phyloP scores from a whole-genome alignment of 2,797 vertebrate genomes.

The Dromococcyx pavoninus region DNA sequence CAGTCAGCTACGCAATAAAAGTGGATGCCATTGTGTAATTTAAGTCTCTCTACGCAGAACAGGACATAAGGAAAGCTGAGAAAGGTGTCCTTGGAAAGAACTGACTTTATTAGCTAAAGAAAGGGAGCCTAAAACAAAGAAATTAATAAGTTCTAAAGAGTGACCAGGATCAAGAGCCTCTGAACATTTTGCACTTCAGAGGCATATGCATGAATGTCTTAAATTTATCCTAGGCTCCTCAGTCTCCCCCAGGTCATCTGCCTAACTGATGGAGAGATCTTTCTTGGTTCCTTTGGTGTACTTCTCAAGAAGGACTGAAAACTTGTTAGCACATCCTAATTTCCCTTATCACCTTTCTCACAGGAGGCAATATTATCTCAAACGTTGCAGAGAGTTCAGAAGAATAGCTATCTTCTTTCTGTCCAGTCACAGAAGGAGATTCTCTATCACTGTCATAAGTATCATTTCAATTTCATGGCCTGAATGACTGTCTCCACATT shows the following conservation, averaged over 20 bases:
- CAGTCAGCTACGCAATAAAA: neutral
- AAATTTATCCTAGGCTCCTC: neutral
- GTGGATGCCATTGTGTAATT: neutral
- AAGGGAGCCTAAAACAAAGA: neutral
- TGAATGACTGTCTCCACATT: neutral
- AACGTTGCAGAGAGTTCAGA: neutral
- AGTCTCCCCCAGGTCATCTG: neutral
- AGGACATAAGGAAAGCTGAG: neutral
- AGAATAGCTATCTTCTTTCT: neutral
- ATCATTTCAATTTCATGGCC: conserved; percentile 6
- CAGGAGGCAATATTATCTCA: neutral
- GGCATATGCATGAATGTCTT: neutral
- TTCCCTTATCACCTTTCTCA: neutral
- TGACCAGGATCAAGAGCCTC: neutral
- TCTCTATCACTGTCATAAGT: neutral
- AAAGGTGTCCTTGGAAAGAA: neutral
- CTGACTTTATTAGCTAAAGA: neutral
- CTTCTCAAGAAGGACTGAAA: neutral
- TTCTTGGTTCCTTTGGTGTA: neutral
- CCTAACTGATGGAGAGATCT: neutral
- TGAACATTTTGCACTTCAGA: neutral
- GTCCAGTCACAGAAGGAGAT: neutral
- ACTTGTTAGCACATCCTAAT: neutral
- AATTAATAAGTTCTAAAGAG: neutral
- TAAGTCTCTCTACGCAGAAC: neutral